Evolutionary conservation across 2,113 vertebrate genomes (phyloP), one percentile per base, ranked within the genome.

Genomic region (Chaetops frenatus): DNA sequence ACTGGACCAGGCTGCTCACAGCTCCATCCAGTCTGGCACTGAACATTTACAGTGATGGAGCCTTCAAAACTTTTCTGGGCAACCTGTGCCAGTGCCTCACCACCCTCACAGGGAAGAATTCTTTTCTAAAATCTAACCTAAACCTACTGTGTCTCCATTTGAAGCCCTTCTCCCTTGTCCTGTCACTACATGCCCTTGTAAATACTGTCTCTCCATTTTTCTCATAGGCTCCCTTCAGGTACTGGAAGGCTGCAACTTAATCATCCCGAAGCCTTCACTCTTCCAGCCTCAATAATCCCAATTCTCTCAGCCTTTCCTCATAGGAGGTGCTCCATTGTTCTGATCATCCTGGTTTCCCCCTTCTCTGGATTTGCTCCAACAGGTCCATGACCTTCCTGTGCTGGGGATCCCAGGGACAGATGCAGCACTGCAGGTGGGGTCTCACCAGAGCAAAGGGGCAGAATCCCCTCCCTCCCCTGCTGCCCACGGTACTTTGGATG

Each of bases 401-500:
- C 31, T 83, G 25, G 21, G 45, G 21, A 47, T 6, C 21, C n/a
- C 21, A 54, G 29, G 22, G 54, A 11, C 19, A 24, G 42, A 27
- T 16, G 15, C 29, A 76, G 62, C 40, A 9, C 14, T 22, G 38
- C 38, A 38, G 38, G 38, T 38, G 38, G 38, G 38, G 38, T 38
- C 38, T 38, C 38, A 81, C 50, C 23, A 61, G 47, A 38, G 15
- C 2, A 69, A 22, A 81, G 33, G 8, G 13, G 17, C 20, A 47
- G 40, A 76, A 69, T 31, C 29, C 15, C 12, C 47, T 62, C 40
- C 17, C 54, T 47, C 8, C 2, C 47, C 21, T 61, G 24, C 29
- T 82, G 78, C 24, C 29, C 47, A 27, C 0, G 0, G 1, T 10
- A 38, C 29, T 47, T 12, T 9, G 4, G 21, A 67, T 47, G 38